Evolutionary conservation across 2,797 vertebrate species (phyloP).

Genomic region (Morus bassanus): DNA sequence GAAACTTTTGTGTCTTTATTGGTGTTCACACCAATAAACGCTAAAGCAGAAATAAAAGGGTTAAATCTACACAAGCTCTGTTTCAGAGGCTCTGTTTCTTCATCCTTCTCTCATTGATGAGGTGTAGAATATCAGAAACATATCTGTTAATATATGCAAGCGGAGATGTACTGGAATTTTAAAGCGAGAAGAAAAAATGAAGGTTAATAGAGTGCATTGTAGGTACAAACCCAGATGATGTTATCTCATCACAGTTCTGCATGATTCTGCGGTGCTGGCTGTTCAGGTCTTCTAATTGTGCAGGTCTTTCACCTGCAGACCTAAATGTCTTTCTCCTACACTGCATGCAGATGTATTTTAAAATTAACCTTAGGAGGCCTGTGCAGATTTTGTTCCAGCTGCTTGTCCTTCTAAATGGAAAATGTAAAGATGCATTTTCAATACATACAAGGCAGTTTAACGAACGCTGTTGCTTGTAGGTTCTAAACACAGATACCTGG

Average conservation of each 20-base stretch:
- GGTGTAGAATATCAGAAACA: neutral
- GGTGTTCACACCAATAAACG: neutral
- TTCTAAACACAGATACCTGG: neutral
- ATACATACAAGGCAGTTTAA: neutral
- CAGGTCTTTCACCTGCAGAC: neutral
- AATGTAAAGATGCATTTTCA: neutral
- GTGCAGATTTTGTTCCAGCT: neutral
- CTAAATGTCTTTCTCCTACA: neutral
- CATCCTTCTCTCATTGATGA: neutral
- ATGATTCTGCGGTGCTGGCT: neutral
- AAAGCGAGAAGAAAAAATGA: neutral
- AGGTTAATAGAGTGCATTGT: slow-evolving; percentile 6
- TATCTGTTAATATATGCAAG: neutral
- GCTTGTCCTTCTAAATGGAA: neutral
- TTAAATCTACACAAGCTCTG: neutral
- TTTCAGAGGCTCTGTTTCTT: neutral
- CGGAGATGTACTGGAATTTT: neutral
- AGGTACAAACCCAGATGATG: neutral
- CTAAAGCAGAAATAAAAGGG: neutral
- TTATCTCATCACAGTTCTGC: neutral
- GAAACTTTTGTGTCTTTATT: neutral
- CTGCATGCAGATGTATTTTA: neutral
- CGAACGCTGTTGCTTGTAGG: neutral
- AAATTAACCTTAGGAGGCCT: neutral
- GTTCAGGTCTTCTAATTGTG: neutral